Evolutionary conservation across 53 echinoderm and acorn worm genomes (phyloP).

Genomic region (Crossaster papposus): DNA sequence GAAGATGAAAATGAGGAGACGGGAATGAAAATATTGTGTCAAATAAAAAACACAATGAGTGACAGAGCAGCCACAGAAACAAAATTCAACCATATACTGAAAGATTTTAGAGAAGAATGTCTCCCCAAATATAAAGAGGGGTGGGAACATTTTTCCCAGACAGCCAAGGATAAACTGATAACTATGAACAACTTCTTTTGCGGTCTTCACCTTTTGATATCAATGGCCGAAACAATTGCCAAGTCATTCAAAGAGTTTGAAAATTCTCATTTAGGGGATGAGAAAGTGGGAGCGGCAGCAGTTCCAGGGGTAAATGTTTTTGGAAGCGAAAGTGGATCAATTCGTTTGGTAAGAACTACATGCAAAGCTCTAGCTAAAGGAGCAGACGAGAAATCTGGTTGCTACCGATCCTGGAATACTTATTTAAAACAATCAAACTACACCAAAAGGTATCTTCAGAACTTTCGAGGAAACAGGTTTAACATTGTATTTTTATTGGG

Average conservation of each 20-base stretch:
- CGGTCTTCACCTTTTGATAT: neutral
- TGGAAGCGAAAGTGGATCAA: conserved; percentile 29
- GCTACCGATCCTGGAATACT: conserved; percentile 33
- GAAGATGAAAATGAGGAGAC: neutral
- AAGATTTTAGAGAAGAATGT: conserved; percentile 36
- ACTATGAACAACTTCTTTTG: conserved; percentile 37
- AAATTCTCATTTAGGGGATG: neutral
- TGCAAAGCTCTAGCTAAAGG: conserved; percentile 54
- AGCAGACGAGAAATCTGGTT: conserved; percentile 57
- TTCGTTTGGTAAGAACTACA: conserved; percentile 28
- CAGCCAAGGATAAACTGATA: neutral
- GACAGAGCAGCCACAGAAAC: conserved; percentile 33
- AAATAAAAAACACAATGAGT: conserved; percentile 47
- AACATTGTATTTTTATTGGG: conserved; percentile 44
- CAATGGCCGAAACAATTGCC: conserved; percentile 15
- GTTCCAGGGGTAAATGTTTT: neutral
- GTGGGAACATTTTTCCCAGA: neutral
- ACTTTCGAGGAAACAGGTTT: conserved; percentile 53
- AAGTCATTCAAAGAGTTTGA: conserved; percentile 5
- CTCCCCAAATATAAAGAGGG: neutral
- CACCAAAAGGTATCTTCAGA: conserved; percentile 14
- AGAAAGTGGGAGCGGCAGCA: neutral
- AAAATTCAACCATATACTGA: conserved; percentile 11
- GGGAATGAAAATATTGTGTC: conserved; percentile 11
- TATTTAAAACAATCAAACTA: conserved; percentile 3